These are phyloP conservation scores for Cyaniris semiargus DNA, from an alignment of 2,888 invertebrate species.

Conservation along the genomic window DNA sequence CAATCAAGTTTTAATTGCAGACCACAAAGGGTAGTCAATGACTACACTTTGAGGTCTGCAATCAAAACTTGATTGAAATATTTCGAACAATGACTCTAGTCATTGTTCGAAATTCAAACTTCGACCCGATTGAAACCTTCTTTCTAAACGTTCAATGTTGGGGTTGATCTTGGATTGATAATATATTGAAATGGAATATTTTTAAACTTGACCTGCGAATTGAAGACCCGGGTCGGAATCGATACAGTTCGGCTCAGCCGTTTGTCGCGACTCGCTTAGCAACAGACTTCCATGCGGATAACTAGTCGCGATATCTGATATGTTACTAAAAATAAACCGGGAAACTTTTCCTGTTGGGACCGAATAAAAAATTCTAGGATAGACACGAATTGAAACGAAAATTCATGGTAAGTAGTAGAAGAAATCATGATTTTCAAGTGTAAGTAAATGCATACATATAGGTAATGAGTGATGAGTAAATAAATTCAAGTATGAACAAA, in stretches of 20 bases:
- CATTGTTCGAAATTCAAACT: background rate
- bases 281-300: background rate
- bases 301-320: background rate
- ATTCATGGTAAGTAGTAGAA: background rate
- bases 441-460: background rate
- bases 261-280: slow-evolving; percentile 22
- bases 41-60: too few species aligned
- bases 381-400: background rate
- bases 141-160: background rate
- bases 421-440: background rate
- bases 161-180: background rate
- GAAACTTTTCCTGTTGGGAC: background rate
- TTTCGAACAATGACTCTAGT: too few species aligned
- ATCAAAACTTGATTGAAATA: too few species aligned
- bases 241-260: slow-evolving; percentile 20
- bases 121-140: background rate
- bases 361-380: background rate
- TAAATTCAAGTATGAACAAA: too few species aligned
- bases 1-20: background rate
- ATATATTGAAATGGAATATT: background rate
- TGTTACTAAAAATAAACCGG: background rate
- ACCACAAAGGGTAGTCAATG: too few species aligned
- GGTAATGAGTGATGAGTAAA: too few species aligned
- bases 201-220: background rate
- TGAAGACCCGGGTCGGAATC: slow-evolving; percentile 20